Conservation (phyloP, 2,113 vertebrate genomes). For the Ceyx margarethae region DNA sequence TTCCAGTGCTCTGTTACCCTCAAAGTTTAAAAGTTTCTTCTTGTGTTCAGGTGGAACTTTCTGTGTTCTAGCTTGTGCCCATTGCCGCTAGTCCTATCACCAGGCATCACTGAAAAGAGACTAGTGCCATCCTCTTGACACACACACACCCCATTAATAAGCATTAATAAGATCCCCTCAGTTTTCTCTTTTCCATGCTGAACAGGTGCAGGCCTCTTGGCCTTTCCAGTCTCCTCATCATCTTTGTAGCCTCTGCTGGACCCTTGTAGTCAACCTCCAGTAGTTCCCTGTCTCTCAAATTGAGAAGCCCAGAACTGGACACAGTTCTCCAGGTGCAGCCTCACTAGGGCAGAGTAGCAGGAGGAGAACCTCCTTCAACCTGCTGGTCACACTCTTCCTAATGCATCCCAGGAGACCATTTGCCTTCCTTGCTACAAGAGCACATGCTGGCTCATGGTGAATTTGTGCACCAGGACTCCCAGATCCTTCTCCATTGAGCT, state of each 20-base stretch:
- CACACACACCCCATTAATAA: too few species aligned
- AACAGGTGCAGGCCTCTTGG: not conserved
- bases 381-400: not conserved
- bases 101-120: too few species aligned
- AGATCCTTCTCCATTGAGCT: not conserved
- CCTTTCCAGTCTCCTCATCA: not conserved
- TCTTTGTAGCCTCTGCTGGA: not conserved
- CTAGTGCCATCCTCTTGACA: too few species aligned
- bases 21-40: too few species aligned
- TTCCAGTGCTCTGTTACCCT: too few species aligned
- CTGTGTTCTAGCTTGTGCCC: too few species aligned
- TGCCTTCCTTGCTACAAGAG: too few species aligned
- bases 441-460: not conserved
- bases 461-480: not conserved
- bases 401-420: not conserved
- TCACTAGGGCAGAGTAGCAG: not conserved
- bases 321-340: not conserved
- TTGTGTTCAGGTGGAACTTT: too few species aligned
- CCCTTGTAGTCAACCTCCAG: not conserved
- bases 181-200: too few species aligned
- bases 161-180: too few species aligned
- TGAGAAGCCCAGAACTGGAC: not conserved
- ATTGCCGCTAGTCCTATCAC: too few species aligned
- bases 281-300: not conserved
- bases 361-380: not conserved